Percentiles rank a stretch among this genome's conserved stretches.
These are phyloP conservation scores for Fistularia commersonii DNA, from an alignment of 2,797 vertebrate species.

Conservation along the genomic window DNA sequence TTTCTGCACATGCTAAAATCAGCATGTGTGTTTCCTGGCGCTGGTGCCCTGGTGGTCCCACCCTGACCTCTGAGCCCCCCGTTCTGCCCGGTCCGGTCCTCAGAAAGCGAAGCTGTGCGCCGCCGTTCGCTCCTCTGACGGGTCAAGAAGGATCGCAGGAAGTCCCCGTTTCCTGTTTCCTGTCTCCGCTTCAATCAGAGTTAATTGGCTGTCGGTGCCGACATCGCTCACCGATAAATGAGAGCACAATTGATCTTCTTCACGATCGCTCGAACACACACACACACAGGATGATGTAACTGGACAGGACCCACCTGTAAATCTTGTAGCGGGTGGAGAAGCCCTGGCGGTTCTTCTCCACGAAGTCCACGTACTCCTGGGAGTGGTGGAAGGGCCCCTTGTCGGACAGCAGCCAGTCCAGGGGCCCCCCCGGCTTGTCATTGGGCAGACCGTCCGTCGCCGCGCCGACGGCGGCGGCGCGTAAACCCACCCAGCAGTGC, in stretches of 20 bases:
- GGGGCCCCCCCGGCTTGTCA: slow-evolving; percentile 89
- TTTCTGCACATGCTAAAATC: too few relatives aligned
- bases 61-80: too few relatives aligned
- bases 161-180: background rate
- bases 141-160: too few relatives aligned
- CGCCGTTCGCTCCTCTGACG: too few relatives aligned
- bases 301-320: slow-evolving; percentile 82
- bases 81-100: too few relatives aligned
- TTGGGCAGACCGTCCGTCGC: slow-evolving; percentile 84
- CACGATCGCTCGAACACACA: background rate
- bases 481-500: slow-evolving; percentile 81
- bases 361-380: slow-evolving; percentile 95
- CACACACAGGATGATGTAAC: too few relatives aligned
- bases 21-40: too few relatives aligned
- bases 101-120: too few relatives aligned
- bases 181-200: background rate
- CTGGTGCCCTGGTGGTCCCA: too few relatives aligned
- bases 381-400: slow-evolving; percentile 98
- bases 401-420: slow-evolving; percentile 98
- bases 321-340: slow-evolving; percentile 99
- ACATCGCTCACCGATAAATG: background rate
- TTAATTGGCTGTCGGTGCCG: slow-evolving; percentile 1
- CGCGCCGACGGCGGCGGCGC: slow-evolving; percentile 59
- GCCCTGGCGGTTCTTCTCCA: slow-evolving; percentile 95
- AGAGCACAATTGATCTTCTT: background rate